Percentiles rank a stretch among this genome's conserved stretches.
Conservation (phyloP, 2,888 invertebrate genomes). For the Chaetoderma sp. region DNA sequence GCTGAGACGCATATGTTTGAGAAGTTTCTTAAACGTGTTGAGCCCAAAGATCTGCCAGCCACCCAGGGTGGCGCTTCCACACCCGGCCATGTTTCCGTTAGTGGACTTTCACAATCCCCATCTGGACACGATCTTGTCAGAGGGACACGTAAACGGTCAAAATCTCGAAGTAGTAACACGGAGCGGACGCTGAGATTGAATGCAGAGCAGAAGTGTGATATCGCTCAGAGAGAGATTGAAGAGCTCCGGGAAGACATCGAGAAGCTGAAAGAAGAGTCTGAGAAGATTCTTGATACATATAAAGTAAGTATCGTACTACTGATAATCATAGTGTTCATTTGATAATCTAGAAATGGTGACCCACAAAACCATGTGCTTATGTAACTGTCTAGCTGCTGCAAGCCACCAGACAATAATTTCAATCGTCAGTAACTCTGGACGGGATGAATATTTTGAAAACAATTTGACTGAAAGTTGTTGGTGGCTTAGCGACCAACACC, state of each 20-base stretch:
- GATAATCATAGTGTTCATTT: not conserved
- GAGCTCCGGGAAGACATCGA: constrained; percentile 65
- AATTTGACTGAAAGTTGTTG: too few relatives aligned
- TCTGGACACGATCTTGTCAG: constrained; percentile 45
- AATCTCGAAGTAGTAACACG: constrained; percentile 60
- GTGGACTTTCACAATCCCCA: constrained; percentile 47
- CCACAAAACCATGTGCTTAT: too few relatives aligned
- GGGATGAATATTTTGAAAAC: too few relatives aligned
- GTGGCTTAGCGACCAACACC: too few relatives aligned
- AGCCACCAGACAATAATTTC: too few relatives aligned
- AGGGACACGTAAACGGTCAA: constrained; percentile 61
- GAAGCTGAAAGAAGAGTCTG: constrained; percentile 64
- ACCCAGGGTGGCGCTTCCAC: not conserved
- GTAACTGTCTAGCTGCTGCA: too few relatives aligned
- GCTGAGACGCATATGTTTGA: constrained; percentile 69
- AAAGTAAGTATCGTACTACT: constrained; percentile 48
- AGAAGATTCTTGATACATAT: constrained; percentile 65
- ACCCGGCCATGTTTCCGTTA: too few relatives aligned
- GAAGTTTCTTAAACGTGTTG: constrained; percentile 65
- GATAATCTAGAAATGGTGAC: too few relatives aligned
- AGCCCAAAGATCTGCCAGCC: constrained; percentile 54
- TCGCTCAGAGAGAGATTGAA: constrained; percentile 68
- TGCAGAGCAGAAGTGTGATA: constrained; percentile 70
- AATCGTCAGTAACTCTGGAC: not conserved
- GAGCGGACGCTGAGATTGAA: constrained; percentile 63